Conservation (phyloP, 1,140 invertebrate species). For the Lucilia cuprina region DNA sequence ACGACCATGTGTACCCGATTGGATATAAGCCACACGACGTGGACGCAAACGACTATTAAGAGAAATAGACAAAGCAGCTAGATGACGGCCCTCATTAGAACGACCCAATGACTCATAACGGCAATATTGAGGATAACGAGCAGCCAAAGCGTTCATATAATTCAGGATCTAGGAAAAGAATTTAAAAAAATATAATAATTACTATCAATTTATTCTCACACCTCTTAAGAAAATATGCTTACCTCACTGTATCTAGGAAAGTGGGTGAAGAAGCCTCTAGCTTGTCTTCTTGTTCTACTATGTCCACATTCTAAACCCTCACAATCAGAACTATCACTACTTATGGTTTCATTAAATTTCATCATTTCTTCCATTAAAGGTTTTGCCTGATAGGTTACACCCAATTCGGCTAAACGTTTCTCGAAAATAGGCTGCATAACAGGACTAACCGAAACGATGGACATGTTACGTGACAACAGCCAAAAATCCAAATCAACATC, state of each 20-base stretch:
- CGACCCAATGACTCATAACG: slow-evolving; percentile 59
- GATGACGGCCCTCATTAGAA: slow-evolving; percentile 60
- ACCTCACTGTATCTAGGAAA: slow-evolving; percentile 55
- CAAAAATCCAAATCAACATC: slow-evolving; percentile 41
- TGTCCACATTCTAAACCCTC: slow-evolving; percentile 27
- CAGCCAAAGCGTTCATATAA: slow-evolving; percentile 55
- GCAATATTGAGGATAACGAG: slow-evolving; percentile 54
- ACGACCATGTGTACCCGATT: slow-evolving; percentile 60
- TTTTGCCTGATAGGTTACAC: slow-evolving; percentile 30
- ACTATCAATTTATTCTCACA: background rate
- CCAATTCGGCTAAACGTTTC: slow-evolving; percentile 30
- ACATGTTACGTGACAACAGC: slow-evolving; percentile 40
- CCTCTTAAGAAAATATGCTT: background rate
- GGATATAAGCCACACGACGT: slow-evolving; percentile 58
- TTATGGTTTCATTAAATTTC: slow-evolving; percentile 32
- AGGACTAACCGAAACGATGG: slow-evolving; percentile 37
- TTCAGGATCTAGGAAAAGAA: slow-evolving; percentile 50
- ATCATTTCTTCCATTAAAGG: slow-evolving; percentile 40
- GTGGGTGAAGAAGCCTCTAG: slow-evolving; percentile 54
- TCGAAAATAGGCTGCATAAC: slow-evolving; percentile 37
- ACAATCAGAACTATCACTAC: background rate
- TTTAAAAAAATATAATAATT: background rate
- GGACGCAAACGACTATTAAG: slow-evolving; percentile 47
- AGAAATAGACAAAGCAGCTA: slow-evolving; percentile 59
- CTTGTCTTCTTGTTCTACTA: slow-evolving; percentile 49